phyloP scores from a whole-genome alignment of 2,888 invertebrate genomes.

The Amphimallon solstitiale region DNA sequence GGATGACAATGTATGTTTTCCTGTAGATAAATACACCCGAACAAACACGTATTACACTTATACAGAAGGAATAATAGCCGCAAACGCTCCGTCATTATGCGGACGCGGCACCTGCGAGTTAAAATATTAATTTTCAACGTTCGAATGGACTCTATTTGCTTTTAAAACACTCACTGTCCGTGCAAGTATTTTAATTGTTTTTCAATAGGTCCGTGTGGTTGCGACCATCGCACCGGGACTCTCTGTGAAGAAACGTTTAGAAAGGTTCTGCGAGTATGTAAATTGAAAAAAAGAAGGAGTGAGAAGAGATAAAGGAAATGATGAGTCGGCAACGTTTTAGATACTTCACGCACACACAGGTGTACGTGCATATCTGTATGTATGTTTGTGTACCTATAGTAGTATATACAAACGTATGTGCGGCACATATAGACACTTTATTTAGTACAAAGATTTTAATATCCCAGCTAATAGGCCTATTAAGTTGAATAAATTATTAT shows the following conservation, averaged over 20 bases:
- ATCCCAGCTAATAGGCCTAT: constrained; percentile 26
- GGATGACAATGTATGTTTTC: constrained; percentile 23
- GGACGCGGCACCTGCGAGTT: constrained; percentile 21
- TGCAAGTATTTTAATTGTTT: constrained; percentile 33
- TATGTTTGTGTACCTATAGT: not conserved
- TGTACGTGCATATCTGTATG: not conserved
- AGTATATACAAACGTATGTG: constrained; percentile 2
- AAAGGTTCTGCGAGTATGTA: constrained; percentile 26
- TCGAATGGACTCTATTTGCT: constrained; percentile 26
- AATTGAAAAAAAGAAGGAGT: constrained; percentile 16
- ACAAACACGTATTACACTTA: not conserved
- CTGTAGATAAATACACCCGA: constrained; percentile 1
- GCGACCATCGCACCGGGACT: constrained; percentile 1
- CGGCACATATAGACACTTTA: constrained; percentile 24
- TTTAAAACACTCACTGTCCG: constrained; percentile 20
- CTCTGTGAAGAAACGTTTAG: constrained; percentile 27
- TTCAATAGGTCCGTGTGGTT: constrained; percentile 7
- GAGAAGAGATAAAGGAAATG: constrained; percentile 8
- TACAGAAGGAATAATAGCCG: constrained; percentile 6
- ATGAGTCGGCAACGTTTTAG: constrained; percentile 24
- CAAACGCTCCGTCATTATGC: constrained; percentile 20
- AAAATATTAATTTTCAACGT: constrained; percentile 28
- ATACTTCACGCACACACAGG: not conserved
- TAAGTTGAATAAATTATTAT: constrained; percentile 29
- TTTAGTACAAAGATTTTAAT: constrained; percentile 33